A percentile compares a stretch with the other conserved stretches of the same genome.
phyloP scores from a whole-genome alignment of 2,888 invertebrate species.

The Acleris emargana region DNA sequence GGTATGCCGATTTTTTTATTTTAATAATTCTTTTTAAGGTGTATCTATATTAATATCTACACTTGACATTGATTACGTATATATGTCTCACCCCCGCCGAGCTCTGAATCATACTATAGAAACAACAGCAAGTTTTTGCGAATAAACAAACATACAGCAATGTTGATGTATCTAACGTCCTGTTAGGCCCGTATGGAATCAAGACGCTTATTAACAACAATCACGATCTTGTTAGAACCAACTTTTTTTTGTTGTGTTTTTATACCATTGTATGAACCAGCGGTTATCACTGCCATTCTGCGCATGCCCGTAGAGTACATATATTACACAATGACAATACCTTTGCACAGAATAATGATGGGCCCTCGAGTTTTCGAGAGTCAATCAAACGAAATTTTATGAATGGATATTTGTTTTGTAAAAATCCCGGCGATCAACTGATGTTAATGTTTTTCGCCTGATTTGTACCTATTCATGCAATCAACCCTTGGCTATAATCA shows the following conservation, averaged over 20 bases:
- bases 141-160: no score
- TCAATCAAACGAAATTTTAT: slow-evolving; percentile 56
- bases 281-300: slow-evolving; percentile 7
- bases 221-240: no score
- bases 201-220: no score
- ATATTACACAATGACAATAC: slow-evolving; percentile 58
- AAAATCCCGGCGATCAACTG: slow-evolving; percentile 43
- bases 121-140: no score
- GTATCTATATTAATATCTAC: no score
- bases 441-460: slow-evolving; percentile 12
- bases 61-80: no score
- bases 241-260: background rate
- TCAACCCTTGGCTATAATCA: background rate
- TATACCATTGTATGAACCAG: slow-evolving; percentile 27
- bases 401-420: slow-evolving; percentile 54
- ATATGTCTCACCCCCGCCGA: no score
- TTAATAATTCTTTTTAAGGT: no score
- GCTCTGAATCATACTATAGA: no score
- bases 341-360: slow-evolving; percentile 59
- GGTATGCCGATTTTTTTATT: no score
- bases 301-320: slow-evolving; percentile 18
- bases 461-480: background rate
- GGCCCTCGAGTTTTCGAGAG: slow-evolving; percentile 46
- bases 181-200: no score
- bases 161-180: no score